Evolutionary conservation across 2,888 invertebrate genomes (phyloP), one percentile per base, ranked within the genome.

Genomic region (Hylaea fasciaria): DNA sequence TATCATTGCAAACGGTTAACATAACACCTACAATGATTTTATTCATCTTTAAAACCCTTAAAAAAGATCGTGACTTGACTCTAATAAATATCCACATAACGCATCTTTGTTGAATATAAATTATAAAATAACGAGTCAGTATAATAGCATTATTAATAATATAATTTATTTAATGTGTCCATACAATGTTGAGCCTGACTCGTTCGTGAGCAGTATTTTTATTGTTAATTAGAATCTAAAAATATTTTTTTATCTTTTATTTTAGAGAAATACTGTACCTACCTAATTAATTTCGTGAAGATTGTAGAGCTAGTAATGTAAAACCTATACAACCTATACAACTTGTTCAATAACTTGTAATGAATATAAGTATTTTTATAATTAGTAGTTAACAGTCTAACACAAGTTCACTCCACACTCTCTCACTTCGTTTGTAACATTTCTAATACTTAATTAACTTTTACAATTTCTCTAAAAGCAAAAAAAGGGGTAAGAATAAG

Each of bases 381-480:
- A 12, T 39, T n/a, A 39, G 39, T 1, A 10, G 4, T 39, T 3
- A 22, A 22, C n/a, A n/a, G n/a, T n/a, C n/a, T n/a, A n/a, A n/a
- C n/a, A n/a, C n/a, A 22, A 5, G 22, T 3, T 22, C 22, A 22
- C 22, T 22, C 22, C 22, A 22, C 5, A 5, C 22, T 22, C 22
- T 22, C 22, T 22, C 22, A 22, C 22, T 22, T 3, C 22, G 2
- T 22, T 22, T 22, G 5, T n/a, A 32, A 32, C 32, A 32, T 7
- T 9, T n/a, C n/a, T n/a, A n/a, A n/a, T n/a, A n/a, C 32, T 9
- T 8, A 32, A 4, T 54, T 61, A 54, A 64, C 50, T 68, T 62
- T 71, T 69, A 66, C 67, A 66, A 68, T 22, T 35, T 14, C 12
- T 32, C 28, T 51, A 70, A 72, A n/a, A 65, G 70, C 48, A 50